Percentiles rank a stretch among this genome's conserved stretches.
Conservation (phyloP, 2,888 invertebrate genomes). For the Cephus nigrinus region DNA sequence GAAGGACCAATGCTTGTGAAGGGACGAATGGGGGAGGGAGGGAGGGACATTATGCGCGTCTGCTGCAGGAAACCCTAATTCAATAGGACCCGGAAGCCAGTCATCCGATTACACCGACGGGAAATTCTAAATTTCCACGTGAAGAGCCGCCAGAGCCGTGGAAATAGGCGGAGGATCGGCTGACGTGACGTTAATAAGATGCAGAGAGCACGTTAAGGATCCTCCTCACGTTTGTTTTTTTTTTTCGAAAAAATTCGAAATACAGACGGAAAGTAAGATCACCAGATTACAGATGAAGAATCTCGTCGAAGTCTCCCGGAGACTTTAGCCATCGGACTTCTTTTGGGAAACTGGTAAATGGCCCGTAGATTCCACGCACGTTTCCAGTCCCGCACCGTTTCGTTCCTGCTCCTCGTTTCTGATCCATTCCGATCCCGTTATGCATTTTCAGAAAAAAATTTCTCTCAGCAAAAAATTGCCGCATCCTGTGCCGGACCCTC, state of each 20-base stretch:
- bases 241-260: slow-evolving; percentile 27
- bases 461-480: slow-evolving; percentile 40
- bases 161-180: too few relatives aligned
- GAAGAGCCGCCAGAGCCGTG: too few relatives aligned
- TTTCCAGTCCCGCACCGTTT: slow-evolving; percentile 26
- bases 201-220: slow-evolving; percentile 37
- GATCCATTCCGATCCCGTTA: slow-evolving; percentile 39
- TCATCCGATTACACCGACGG: slow-evolving; percentile 44
- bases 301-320: neutral
- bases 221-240: slow-evolving; percentile 30
- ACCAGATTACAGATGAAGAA: too few relatives aligned
- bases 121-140: slow-evolving; percentile 42
- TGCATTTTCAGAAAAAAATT: slow-evolving; percentile 37
- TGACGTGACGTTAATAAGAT: slow-evolving; percentile 51
- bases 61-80: slow-evolving; percentile 20
- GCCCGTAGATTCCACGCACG: slow-evolving; percentile 41
- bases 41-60: slow-evolving; percentile 12
- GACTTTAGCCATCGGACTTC: neutral
- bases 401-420: slow-evolving; percentile 18
- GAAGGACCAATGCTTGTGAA: neutral
- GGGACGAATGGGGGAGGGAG: neutral
- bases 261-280: too few relatives aligned
- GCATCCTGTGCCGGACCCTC: slow-evolving; percentile 47
- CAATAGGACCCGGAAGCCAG: slow-evolving; percentile 41
- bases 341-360: neutral